Evolutionary conservation across 2,797 vertebrate species (phyloP).

Genomic region (Poeciliopsis turneri): DNA sequence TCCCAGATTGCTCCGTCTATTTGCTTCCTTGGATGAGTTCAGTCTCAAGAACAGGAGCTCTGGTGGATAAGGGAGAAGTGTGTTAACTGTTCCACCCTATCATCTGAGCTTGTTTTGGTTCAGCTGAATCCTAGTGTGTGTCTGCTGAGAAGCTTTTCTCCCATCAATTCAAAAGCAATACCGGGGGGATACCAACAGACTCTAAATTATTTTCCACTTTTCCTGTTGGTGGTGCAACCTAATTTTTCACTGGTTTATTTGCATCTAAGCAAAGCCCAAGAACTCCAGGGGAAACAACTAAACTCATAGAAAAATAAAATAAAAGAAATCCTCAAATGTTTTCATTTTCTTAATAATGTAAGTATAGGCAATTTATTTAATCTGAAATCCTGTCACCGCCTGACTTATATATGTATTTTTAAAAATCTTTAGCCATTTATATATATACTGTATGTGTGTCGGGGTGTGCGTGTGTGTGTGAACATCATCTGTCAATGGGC

Average conservation of each 20-base stretch:
- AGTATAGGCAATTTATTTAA: background rate
- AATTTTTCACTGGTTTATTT: slow-evolving; percentile 59
- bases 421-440: slow-evolving; percentile 3
- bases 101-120: slow-evolving; percentile 58
- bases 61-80: slow-evolving; percentile 25
- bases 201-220: slow-evolving; percentile 58
- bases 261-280: slow-evolving; percentile 41
- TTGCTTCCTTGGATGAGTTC: slow-evolving; percentile 57
- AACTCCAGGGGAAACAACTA: slow-evolving; percentile 19
- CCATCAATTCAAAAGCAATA: slow-evolving; percentile 35
- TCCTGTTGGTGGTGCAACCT: slow-evolving; percentile 51
- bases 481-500: background rate
- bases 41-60: slow-evolving; percentile 14
- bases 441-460: too few relatives aligned
- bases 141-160: slow-evolving; percentile 18
- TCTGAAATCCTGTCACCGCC: slow-evolving; percentile 11
- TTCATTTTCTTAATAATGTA: slow-evolving; percentile 1
- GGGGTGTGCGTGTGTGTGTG: too few relatives aligned
- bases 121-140: slow-evolving; percentile 45
- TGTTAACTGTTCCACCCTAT: slow-evolving; percentile 53
- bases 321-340: background rate
- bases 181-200: slow-evolving; percentile 57
- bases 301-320: slow-evolving; percentile 7
- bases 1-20: slow-evolving; percentile 58
- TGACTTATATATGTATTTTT: slow-evolving; percentile 14